Percentiles rank a stretch among this genome's conserved stretches.
phyloP scores from a whole-genome alignment of 2,797 vertebrate genomes.

The Phylloscopus collybita region DNA sequence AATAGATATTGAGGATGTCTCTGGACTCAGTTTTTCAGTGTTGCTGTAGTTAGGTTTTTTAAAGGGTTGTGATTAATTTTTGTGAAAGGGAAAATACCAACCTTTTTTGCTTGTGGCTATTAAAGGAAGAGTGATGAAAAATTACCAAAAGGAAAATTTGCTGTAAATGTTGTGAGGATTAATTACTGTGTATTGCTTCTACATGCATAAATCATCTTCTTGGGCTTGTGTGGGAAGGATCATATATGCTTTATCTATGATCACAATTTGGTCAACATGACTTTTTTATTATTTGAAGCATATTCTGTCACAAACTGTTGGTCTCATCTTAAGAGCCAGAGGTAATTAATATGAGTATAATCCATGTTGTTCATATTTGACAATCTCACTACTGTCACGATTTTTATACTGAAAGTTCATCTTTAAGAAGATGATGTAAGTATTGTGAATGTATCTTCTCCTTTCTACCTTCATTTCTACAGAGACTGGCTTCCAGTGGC shows the following conservation, averaged over 20 bases:
- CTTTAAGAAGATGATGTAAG: not conserved
- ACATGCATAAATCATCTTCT: not conserved
- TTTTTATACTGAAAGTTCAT: not conserved
- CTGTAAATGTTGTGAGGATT: not conserved
- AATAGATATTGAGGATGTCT: slow-evolving; percentile 44
- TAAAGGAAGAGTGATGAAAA: not conserved
- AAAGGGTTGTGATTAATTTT: not conserved
- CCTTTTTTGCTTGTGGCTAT: not conserved
- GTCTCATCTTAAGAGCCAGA: not conserved
- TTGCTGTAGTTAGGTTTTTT: not conserved
- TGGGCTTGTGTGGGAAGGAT: not conserved
- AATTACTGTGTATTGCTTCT: not conserved
- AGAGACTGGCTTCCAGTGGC: not conserved
- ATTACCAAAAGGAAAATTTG: not conserved
- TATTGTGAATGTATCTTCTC: not conserved
- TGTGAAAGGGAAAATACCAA: not conserved
- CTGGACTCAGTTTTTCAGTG: slow-evolving; percentile 2
- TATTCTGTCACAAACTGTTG: not conserved
- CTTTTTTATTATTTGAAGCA: not conserved
- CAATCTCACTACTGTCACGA: not conserved
- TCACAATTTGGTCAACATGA: not conserved
- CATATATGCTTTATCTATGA: not conserved
- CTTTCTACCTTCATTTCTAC: not conserved
- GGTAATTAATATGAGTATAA: not conserved
- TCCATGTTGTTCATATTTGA: not conserved